Evolutionary conservation across 2,113 vertebrate species (phyloP).

Genomic region (Guaruba guarouba): DNA sequence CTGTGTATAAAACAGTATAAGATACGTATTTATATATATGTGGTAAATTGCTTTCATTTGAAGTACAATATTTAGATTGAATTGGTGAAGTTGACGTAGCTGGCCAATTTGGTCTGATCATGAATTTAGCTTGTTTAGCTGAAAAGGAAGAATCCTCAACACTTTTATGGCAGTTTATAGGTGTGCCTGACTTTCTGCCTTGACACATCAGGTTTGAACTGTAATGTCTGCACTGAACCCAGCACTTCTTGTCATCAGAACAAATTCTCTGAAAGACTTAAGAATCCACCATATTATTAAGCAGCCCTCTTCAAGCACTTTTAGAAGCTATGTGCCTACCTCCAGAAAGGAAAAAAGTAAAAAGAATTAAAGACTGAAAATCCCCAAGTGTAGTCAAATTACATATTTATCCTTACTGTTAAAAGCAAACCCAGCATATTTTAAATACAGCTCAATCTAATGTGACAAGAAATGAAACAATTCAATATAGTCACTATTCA

Average conservation of each 20-base stretch:
- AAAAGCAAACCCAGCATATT: neutral
- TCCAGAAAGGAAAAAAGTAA: conserved; percentile 28
- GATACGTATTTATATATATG: neutral
- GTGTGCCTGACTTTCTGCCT: neutral
- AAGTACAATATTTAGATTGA: neutral
- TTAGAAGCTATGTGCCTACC: neutral
- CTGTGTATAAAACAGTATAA: neutral
- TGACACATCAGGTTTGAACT: neutral
- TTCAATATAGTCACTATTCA: neutral
- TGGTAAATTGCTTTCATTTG: neutral
- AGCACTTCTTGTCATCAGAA: neutral
- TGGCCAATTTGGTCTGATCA: neutral
- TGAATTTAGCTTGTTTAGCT: conserved; percentile 10
- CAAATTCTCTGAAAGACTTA: neutral
- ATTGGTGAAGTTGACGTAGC: neutral
- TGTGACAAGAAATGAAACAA: neutral
- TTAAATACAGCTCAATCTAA: conserved; percentile 10
- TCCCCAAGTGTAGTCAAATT: neutral
- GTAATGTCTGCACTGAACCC: neutral
- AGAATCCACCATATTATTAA: neutral
- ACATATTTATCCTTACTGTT: neutral
- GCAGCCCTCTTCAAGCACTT: neutral
- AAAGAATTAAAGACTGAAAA: conserved; percentile 3
- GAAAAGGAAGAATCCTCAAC: conserved; percentile 28
- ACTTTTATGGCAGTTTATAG: neutral